Conservation (phyloP, 2,113 vertebrate genomes). For the Oophaga pumilio region DNA sequence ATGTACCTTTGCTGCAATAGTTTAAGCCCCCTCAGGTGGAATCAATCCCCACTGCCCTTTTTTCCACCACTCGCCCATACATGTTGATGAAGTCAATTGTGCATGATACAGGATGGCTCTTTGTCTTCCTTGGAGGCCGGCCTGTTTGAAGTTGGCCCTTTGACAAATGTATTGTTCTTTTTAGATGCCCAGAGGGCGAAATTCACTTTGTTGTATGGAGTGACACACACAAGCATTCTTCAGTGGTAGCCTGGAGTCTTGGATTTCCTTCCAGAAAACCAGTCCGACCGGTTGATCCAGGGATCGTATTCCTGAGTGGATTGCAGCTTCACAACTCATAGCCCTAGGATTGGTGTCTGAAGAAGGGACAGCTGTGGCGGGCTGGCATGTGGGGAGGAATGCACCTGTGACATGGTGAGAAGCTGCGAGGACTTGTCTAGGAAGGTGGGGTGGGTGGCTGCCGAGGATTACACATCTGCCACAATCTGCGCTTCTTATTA, state of each 20-base stretch:
- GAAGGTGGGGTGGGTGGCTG: neutral
- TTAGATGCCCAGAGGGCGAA: neutral
- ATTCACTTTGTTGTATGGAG: neutral
- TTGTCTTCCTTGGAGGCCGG: neutral
- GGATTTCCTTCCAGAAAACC: slow-evolving; percentile 32
- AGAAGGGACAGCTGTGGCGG: slow-evolving; percentile 29
- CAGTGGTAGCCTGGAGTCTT: slow-evolving; percentile 26
- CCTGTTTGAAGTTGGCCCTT: slow-evolving; percentile 1
- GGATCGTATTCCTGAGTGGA: slow-evolving; percentile 51
- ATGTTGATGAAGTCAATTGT: neutral
- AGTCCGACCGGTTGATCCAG: slow-evolving; percentile 40
- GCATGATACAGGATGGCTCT: slow-evolving; percentile 25
- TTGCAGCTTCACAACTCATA: slow-evolving; percentile 49
- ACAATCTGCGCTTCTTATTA: neutral
- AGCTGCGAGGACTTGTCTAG: slow-evolving; percentile 36
- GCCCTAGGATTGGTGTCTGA: slow-evolving; percentile 34
- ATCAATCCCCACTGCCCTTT: neutral
- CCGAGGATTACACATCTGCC: neutral
- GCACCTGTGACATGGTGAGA: neutral
- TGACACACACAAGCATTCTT: slow-evolving; percentile 40
- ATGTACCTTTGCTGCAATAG: neutral
- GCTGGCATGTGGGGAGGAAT: slow-evolving; percentile 35
- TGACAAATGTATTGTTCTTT: slow-evolving; percentile 28
- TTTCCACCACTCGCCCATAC: neutral
- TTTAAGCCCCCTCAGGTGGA: neutral